Conservation (phyloP, 2,113 vertebrate genomes). For the Morone saxatilis region DNA sequence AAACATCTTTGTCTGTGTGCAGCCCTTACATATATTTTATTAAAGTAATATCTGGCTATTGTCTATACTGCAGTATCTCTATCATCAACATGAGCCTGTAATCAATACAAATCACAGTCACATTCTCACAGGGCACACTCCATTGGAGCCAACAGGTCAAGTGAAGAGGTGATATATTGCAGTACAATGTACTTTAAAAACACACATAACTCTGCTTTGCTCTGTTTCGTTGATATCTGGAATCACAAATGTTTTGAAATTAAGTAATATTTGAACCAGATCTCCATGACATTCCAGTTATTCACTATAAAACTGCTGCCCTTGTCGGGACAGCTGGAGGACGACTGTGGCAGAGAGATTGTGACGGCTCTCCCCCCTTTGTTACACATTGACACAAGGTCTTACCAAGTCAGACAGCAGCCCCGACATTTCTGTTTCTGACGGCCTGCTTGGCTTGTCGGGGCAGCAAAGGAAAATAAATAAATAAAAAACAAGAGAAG, state of each 20-base stretch:
- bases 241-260: not conserved
- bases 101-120: not conserved
- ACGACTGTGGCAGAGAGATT: slow-evolving; percentile 35
- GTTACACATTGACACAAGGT: slow-evolving; percentile 35
- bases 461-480: not conserved
- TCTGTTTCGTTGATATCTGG: not conserved
- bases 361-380: slow-evolving; percentile 18
- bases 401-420: slow-evolving; percentile 29
- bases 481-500: not conserved
- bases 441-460: slow-evolving; percentile 23
- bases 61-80: not conserved
- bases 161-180: no score
- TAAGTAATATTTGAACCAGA: slow-evolving; percentile 16
- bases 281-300: slow-evolving; percentile 6
- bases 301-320: slow-evolving; percentile 9
- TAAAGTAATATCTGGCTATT: no score
- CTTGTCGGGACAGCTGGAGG: slow-evolving; percentile 24
- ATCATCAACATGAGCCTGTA: not conserved
- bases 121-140: not conserved
- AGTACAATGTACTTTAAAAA: not conserved
- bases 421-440: slow-evolving; percentile 20
- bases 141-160: not conserved
- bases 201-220: not conserved
- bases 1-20: no score
- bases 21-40: not conserved